A percentile compares a stretch with the other conserved stretches of the same genome.
phyloP scores from a whole-genome alignment of 2,797 vertebrate genomes.

The Ptychobarbus kaznakovi region DNA sequence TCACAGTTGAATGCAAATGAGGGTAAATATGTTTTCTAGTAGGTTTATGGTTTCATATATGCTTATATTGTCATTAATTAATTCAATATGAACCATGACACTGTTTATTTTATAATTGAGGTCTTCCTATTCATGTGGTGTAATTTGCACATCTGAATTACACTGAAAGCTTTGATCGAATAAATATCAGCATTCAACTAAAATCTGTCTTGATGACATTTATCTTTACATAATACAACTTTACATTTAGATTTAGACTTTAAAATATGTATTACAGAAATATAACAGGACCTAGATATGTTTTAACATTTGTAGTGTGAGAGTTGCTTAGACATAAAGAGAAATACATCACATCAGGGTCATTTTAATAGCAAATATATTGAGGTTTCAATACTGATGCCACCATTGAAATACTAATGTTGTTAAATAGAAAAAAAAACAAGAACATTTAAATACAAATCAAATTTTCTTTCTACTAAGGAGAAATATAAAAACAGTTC shows the following conservation, averaged over 20 bases:
- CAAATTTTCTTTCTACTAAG: background rate
- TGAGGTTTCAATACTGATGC: too few species aligned
- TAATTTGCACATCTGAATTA: background rate
- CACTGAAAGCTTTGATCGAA: background rate
- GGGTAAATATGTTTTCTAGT: background rate
- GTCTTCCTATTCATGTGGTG: background rate
- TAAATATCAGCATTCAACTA: background rate
- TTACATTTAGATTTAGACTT: too few species aligned
- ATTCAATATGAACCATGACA: background rate
- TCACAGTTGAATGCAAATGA: background rate
- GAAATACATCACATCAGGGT: background rate
- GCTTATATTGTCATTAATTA: background rate
- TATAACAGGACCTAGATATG: background rate
- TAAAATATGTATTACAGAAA: constrained; percentile 1
- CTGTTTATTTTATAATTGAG: background rate
- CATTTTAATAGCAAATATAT: too few species aligned
- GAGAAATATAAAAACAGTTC: background rate
- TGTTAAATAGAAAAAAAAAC: too few species aligned
- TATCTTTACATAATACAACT: too few species aligned
- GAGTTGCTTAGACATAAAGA: background rate
- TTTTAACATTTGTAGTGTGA: background rate
- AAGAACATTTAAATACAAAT: background rate
- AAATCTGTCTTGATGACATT: background rate
- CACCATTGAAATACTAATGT: too few species aligned
- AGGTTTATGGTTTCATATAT: background rate